A percentile compares a stretch with the other conserved stretches of the same genome.
These are phyloP conservation scores for Atrichornis clamosus DNA, from an alignment of 2,113 vertebrate species.

Conservation along the genomic window DNA sequence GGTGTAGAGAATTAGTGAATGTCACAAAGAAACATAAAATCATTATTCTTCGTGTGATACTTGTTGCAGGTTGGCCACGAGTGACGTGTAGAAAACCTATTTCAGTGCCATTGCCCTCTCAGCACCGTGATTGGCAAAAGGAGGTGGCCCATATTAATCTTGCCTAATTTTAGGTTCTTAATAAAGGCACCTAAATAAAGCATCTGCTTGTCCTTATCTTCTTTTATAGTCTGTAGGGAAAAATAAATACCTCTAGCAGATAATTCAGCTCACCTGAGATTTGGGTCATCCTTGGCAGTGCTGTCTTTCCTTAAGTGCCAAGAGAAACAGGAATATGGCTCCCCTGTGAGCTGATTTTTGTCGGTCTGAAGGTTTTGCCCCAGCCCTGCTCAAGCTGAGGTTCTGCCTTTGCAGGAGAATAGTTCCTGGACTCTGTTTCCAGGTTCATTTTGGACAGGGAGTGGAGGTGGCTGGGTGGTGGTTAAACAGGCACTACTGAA, in stretches of 20 bases:
- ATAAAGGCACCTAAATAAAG: constrained; percentile 12
- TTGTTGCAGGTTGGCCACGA: background rate
- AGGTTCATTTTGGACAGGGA: background rate
- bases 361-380: background rate
- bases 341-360: accelerated
- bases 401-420: background rate
- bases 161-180: constrained; percentile 42
- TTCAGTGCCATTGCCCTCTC: background rate
- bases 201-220: background rate
- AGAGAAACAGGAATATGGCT: background rate
- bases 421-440: background rate
- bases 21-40: background rate
- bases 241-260: background rate
- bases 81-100: background rate
- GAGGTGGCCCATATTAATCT: constrained; percentile 25
- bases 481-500: background rate
- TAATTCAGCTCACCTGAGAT: background rate
- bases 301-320: background rate
- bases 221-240: background rate
- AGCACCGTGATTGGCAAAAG: background rate
- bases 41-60: background rate
- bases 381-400: background rate
- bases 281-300: background rate
- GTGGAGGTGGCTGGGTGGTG: background rate
- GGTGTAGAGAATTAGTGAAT: background rate